phyloP scores from a whole-genome alignment of 2,797 vertebrate genomes.

The Graptemys geographica region DNA sequence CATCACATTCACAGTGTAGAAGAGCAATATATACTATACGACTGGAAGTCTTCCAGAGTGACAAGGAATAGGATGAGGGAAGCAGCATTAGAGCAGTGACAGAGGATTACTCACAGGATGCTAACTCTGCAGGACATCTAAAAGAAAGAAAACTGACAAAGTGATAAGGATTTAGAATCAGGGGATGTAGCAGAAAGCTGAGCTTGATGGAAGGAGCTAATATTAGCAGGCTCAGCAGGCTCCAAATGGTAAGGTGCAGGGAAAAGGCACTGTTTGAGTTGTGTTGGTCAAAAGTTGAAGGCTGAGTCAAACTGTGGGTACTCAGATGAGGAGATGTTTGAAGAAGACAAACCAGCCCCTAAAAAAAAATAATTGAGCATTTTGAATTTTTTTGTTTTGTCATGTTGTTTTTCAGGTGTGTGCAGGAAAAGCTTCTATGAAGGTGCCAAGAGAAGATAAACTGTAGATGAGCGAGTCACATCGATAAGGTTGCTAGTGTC shows the following conservation, averaged over 20 bases:
- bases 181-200: background rate
- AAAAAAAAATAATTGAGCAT: constrained; percentile 10
- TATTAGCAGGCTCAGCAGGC: background rate
- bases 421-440: too few species aligned
- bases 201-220: background rate
- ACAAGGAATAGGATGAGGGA: constrained; percentile 8
- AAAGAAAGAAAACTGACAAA: background rate
- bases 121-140: constrained; percentile 32
- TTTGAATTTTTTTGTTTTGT: background rate
- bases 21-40: background rate
- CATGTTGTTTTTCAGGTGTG: background rate
- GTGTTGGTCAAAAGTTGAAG: constrained; percentile 14
- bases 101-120: constrained; percentile 19
- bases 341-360: background rate
- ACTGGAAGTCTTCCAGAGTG: constrained; percentile 42
- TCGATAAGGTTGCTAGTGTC: background rate
- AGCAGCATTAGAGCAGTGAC: constrained; percentile 16
- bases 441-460: too few species aligned
- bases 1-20: constrained; percentile 28
- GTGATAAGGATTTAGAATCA: background rate
- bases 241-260: background rate
- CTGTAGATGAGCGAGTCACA: background rate
- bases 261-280: background rate
- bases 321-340: constrained; percentile 1
- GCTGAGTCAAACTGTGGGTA: background rate